These are phyloP conservation scores for Lacanobia wlatinum DNA, from an alignment of 2,888 invertebrate species.

Conservation along the genomic window DNA sequence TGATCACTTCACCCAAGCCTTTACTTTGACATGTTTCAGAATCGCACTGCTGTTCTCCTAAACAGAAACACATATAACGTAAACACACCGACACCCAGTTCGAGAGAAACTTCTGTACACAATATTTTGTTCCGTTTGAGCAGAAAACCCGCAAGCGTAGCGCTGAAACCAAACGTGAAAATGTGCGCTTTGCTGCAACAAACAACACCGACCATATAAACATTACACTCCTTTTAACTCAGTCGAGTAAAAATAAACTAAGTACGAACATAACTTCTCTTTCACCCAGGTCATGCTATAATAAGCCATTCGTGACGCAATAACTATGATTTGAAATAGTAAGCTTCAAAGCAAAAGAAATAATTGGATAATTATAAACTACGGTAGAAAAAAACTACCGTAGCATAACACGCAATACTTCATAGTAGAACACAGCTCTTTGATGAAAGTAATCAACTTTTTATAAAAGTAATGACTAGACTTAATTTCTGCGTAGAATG, in stretches of 20 bases:
- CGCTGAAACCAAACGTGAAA: background rate
- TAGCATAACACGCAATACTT: conserved; percentile 53
- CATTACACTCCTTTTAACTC: background rate
- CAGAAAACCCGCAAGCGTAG: conserved; percentile 1
- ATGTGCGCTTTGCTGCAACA: conserved; percentile 4
- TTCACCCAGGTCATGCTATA: conserved; percentile 48
- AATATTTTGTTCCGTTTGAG: background rate
- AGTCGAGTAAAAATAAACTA: conserved; percentile 10
- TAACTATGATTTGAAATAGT: conserved; percentile 56
- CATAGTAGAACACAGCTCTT: conserved; percentile 23
- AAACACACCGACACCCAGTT: background rate
- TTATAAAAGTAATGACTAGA: conserved; percentile 18
- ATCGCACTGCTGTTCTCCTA: background rate
- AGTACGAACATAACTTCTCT: conserved; percentile 15
- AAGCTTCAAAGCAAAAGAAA: conserved; percentile 46
- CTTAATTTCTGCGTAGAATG: conserved; percentile 22
- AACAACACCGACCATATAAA: conserved; percentile 1
- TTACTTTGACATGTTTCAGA: no score
- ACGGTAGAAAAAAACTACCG: conserved; percentile 19
- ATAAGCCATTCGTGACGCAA: conserved; percentile 57
- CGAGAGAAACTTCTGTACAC: background rate
- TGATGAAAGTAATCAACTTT: conserved; percentile 40
- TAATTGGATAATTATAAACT: conserved; percentile 55
- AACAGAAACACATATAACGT: background rate
- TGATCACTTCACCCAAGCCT: no score